Evolutionary conservation across 2,113 vertebrate species (phyloP).

Genomic region (Neomonachus schauinslandi): DNA sequence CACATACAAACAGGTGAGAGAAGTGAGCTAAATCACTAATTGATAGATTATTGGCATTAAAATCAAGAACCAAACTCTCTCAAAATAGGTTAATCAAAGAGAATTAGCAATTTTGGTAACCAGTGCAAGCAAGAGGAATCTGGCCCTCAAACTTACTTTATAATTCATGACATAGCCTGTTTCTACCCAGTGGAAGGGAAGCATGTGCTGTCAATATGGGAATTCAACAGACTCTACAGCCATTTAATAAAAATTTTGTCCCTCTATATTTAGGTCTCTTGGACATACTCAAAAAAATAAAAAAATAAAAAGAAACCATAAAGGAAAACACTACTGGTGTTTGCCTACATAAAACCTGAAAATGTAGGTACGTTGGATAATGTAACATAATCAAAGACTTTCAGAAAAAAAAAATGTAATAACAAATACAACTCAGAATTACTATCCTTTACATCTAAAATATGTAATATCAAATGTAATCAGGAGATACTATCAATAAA

Average conservation of each 20-base stretch:
- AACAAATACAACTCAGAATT: slow-evolving; percentile 15
- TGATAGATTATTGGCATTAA: background rate
- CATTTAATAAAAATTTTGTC: background rate
- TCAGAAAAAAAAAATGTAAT: background rate
- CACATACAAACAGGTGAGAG: background rate
- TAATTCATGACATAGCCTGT: background rate
- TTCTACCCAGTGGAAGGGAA: background rate
- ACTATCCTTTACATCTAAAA: slow-evolving; percentile 40
- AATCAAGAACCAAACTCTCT: slow-evolving; percentile 53
- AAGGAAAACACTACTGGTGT: background rate
- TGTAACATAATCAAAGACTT: background rate
- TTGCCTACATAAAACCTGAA: slow-evolving; percentile 4
- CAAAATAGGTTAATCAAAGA: slow-evolving; percentile 45
- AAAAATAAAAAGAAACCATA: slow-evolving; percentile 12
- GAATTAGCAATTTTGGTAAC: slow-evolving; percentile 65
- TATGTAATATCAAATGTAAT: slow-evolving; percentile 21
- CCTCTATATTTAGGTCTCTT: slow-evolving; percentile 38
- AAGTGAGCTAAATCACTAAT: background rate
- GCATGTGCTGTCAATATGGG: background rate
- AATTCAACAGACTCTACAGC: background rate
- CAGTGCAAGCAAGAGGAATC: slow-evolving; percentile 53
- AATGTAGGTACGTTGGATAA: background rate
- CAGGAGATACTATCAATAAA: slow-evolving; percentile 19
- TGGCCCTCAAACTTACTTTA: background rate
- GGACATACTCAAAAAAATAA: background rate